Conservation (phyloP, 1,140 invertebrate genomes). For the Lerema accius region DNA sequence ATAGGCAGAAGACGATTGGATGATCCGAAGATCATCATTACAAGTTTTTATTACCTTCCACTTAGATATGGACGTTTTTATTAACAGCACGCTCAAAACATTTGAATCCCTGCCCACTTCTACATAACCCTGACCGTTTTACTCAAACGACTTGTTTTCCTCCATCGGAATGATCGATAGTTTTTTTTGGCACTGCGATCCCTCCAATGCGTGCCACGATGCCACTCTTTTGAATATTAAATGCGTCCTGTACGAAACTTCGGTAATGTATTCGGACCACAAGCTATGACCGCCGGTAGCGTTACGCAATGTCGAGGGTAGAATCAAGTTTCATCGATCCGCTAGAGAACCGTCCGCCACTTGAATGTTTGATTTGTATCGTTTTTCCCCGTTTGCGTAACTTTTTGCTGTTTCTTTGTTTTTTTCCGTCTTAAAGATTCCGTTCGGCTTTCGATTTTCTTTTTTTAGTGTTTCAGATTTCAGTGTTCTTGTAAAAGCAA, state of each 20-base stretch:
- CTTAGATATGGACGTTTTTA: background rate
- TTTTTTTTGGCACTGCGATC: conserved; percentile 26
- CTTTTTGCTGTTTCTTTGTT: background rate
- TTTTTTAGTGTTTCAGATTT: background rate
- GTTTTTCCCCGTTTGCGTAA: background rate
- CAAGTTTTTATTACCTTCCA: background rate
- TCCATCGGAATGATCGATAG: conserved; percentile 16
- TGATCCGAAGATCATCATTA: too few species aligned
- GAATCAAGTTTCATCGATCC: conserved; percentile 27
- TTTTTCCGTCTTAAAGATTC: too few species aligned
- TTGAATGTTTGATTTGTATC: conserved; percentile 21
- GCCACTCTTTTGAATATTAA: conserved; percentile 41
- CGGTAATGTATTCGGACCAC: conserved; percentile 39
- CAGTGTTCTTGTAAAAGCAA: too few species aligned
- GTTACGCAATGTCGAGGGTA: conserved; percentile 34
- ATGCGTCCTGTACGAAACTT: conserved; percentile 26
- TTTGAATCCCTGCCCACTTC: background rate
- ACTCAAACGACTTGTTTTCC: conserved; percentile 12
- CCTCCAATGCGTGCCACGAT: conserved; percentile 10
- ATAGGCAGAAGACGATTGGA: too few species aligned
- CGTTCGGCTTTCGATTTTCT: background rate
- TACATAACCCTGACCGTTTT: conserved; percentile 8
- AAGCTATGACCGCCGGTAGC: conserved; percentile 35
- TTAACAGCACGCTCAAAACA: background rate
- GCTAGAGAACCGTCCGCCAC: conserved; percentile 6